Evolutionary conservation across 2,888 invertebrate species (phyloP).

Genomic region (Tanytarsus gracilentus): DNA sequence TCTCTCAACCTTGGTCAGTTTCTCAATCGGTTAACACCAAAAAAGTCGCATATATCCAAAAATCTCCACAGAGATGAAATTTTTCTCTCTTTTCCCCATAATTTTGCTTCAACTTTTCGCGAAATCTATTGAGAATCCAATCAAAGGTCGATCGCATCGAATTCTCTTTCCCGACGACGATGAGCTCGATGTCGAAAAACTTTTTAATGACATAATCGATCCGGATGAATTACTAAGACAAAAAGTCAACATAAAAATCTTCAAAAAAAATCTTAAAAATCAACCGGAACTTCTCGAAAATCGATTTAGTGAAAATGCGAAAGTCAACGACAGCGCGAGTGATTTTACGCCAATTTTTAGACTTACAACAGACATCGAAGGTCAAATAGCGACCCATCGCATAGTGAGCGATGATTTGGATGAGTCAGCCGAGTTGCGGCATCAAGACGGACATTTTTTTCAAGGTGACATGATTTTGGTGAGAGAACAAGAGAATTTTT

Average conservation of each 20-base stretch:
- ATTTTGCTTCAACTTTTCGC: too few relatives aligned
- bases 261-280: not conserved
- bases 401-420: not conserved
- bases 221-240: not conserved
- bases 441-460: conserved; percentile 5
- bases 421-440: not conserved
- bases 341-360: not conserved
- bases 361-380: not conserved
- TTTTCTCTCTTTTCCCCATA: too few relatives aligned
- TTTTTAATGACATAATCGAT: not conserved
- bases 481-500: not conserved
- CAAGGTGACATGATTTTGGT: conserved; percentile 18
- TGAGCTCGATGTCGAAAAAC: not conserved
- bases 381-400: not conserved
- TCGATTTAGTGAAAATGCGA: not conserved
- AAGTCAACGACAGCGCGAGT: not conserved
- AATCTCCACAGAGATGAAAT: not conserved
- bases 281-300: not conserved
- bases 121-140: too few relatives aligned
- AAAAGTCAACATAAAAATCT: not conserved
- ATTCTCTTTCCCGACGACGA: too few relatives aligned
- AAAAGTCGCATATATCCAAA: not conserved
- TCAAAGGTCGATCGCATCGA: too few relatives aligned
- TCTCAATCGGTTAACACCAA: not conserved
- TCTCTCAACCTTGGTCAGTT: not conserved